Conservation (phyloP, 2,113 vertebrate species). For the Canis aureus region DNA sequence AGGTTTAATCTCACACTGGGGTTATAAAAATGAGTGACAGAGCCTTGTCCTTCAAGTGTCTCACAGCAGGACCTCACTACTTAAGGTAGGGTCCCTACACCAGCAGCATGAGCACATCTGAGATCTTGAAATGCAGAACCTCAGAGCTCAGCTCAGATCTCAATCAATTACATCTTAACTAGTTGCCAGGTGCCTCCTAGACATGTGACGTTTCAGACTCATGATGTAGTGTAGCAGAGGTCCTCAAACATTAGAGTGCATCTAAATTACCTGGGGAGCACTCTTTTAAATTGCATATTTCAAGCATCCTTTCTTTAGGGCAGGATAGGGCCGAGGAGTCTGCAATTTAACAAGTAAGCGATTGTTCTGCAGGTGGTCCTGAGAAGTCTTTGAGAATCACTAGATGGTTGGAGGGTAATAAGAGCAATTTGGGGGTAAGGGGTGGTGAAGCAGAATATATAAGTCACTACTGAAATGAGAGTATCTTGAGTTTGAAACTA, state of each 20-base stretch:
- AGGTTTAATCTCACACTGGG: neutral
- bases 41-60: neutral
- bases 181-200: neutral
- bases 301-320: neutral
- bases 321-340: neutral
- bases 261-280: neutral
- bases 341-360: neutral
- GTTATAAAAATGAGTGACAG: neutral
- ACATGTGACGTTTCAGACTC: neutral
- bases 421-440: neutral
- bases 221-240: neutral
- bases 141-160: neutral
- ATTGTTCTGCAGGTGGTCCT: neutral
- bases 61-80: fast-evolving
- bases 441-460: neutral
- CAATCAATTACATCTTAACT: neutral
- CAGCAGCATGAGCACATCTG: neutral
- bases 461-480: conserved; percentile 55
- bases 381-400: neutral
- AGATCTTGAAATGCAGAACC: neutral
- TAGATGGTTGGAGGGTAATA: neutral
- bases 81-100: neutral
- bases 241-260: neutral
- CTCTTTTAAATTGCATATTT: neutral
- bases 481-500: conserved; percentile 48